Base-by-base conservation (phyloP, 2,797 vertebrate genomes). In the Synanceia verrucosa region DNA sequence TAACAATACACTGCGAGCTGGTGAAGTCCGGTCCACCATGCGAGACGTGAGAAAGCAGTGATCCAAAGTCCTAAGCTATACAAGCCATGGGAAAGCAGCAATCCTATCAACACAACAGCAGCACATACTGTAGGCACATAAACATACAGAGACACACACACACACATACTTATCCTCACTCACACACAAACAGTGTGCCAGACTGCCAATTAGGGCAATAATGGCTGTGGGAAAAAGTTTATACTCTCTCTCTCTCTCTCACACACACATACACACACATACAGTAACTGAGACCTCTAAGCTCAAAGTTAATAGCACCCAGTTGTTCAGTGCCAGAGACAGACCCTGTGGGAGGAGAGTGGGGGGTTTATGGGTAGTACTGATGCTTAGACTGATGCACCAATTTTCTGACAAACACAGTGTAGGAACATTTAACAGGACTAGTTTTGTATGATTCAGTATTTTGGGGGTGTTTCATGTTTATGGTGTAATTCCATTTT, bases 311-410 rank as follows among this genome's bases (percentile, higher is more conserved):
- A 91, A 89, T 87, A 90, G 88, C 88, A 91, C 86, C 86, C 78
- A 83, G 85, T 89, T 88, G 86, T 85, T 90, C 85, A 89, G 87
- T 88, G 89, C 86, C 90, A 92, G 86, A 90, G 87, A 87, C 61
- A 34, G 79, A 81, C 86, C 84, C 90, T 88, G 87, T 86, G 73
- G 74, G 81, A 73, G 59, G 76, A 61, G 56, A 62, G 39, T 3
- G 34, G 8, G 21, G 44, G 64, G 33, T n/a, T 36, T 16, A 43
- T 21, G 59, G 77, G 59, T 53, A 58, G 33, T 47, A 12, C 41
- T 23, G 61, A 65, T 66, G 66, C 78, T 76, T 33, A 73, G 26
- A 73, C 61, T 75, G 72, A 75, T 73, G 64, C 57, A 78, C 36
- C n/a, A 60, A 37, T 70, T 68, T 78, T 29, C 62, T 33, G 59